These are phyloP conservation scores for Cichlasoma orientale DNA, from an alignment of 2,797 vertebrate species.

Conservation along the genomic window DNA sequence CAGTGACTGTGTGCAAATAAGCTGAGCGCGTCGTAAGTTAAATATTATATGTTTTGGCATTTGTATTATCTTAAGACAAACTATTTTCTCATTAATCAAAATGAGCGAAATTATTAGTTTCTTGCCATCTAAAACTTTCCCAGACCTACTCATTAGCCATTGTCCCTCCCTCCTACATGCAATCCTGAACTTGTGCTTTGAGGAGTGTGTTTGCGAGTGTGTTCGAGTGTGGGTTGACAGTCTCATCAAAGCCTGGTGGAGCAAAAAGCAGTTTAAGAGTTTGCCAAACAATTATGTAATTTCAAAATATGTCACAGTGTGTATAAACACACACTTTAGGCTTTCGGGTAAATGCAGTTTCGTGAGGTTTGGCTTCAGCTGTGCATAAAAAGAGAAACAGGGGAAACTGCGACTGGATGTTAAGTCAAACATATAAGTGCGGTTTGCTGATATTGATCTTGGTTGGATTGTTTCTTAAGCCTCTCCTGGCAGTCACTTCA, in stretches of 20 bases:
- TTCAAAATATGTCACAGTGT: slow-evolving; percentile 65
- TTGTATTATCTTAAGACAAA: slow-evolving; percentile 17
- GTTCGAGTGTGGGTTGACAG: slow-evolving; percentile 53
- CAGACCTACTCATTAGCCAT: slow-evolving; percentile 28
- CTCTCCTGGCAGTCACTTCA: slow-evolving; percentile 74
- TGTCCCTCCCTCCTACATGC: slow-evolving; percentile 25
- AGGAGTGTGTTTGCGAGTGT: slow-evolving; percentile 18
- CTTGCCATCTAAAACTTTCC: slow-evolving; percentile 39
- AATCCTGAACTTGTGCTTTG: slow-evolving; percentile 32
- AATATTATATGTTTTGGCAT: slow-evolving; percentile 13
- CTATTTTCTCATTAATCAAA: slow-evolving; percentile 46
- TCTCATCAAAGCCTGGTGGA: slow-evolving; percentile 55
- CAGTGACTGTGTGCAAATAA: slow-evolving; percentile 8
- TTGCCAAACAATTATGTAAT: slow-evolving; percentile 76
- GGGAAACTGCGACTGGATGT: slow-evolving; percentile 68
- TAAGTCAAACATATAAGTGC: slow-evolving; percentile 76
- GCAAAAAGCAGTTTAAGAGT: slow-evolving; percentile 51
- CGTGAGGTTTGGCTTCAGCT: slow-evolving; percentile 71
- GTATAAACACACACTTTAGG: slow-evolving; percentile 54
- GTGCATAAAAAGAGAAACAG: slow-evolving; percentile 50
- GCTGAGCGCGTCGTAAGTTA: background rate
- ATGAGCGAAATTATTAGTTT: slow-evolving; percentile 32
- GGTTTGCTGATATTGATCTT: slow-evolving; percentile 79
- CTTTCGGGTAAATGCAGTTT: slow-evolving; percentile 70
- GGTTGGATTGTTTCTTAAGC: slow-evolving; percentile 78